Evolutionary conservation across 2,113 vertebrate species (phyloP).

Genomic region (Scomber colias): DNA sequence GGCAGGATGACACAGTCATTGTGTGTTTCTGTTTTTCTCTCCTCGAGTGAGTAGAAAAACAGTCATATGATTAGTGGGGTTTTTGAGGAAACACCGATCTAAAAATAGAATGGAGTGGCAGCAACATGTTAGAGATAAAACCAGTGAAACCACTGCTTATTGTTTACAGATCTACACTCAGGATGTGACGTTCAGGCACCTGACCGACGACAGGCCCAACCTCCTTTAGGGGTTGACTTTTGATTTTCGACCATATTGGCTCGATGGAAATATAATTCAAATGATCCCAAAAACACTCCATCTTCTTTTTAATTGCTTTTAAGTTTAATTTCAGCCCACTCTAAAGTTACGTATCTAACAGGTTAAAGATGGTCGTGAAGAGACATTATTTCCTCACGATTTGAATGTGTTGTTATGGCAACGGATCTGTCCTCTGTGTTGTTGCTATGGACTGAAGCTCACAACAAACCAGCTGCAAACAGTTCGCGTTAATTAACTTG

Average conservation of each 20-base stretch:
- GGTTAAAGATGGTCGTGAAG: rapidly evolving
- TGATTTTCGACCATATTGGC: neutral
- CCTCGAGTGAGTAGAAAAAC: neutral
- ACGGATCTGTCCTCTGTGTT: slow-evolving; percentile 22
- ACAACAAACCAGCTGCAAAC: neutral
- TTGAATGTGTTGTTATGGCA: slow-evolving; percentile 55
- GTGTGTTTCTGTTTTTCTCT: neutral
- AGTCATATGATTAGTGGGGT: slow-evolving; percentile 26
- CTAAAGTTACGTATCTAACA: neutral
- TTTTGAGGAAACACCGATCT: neutral
- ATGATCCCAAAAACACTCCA: neutral
- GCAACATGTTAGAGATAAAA: rapidly evolving
- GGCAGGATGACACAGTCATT: neutral
- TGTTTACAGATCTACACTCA: neutral
- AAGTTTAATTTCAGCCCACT: rapidly evolving
- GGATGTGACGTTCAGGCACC: rapidly evolving
- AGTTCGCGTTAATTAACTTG: neutral
- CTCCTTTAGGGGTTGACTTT: neutral
- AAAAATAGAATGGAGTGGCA: rapidly evolving
- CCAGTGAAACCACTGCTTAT: rapidly evolving
- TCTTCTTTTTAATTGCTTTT: neutral
- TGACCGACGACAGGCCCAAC: neutral
- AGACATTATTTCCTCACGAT: neutral
- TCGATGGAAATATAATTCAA: no score
- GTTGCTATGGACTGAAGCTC: neutral